Base-by-base conservation (phyloP, 2,888 invertebrate genomes). In the Cheiracanthium punctorium region DNA sequence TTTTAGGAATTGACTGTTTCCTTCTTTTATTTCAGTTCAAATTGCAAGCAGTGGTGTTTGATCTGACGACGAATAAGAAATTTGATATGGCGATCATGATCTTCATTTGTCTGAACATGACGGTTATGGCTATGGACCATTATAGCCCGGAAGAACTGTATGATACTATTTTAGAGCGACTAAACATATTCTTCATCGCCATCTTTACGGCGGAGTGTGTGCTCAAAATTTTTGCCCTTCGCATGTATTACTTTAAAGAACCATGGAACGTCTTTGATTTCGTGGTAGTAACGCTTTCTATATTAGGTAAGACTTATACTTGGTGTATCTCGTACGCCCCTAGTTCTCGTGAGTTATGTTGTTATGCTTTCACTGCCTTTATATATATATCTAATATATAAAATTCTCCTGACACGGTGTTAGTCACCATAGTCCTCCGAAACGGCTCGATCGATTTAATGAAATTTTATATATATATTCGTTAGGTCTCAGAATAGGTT, bases 251-350 rank as follows among this genome's bases (percentile, higher is more conserved):
- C 94, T 99, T 99, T 94, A 97, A 97, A 93, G 97, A 98, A 93
- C 98, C 98, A 90, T 99, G 99, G 99, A 99, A 99, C 94, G 95
- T 99, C 91, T 99, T 99, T 94, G 98, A 99, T 95, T 97, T 98
- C 93, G 97, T 98, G 92, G 98, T 99, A 92, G 98, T 98, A 92
- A 97, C 98, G 94, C 95, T 98, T 93, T 98, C 98, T 92, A 96
- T 99, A 93, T 95, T 98, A 94, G 97, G 98, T 98, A 93, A 95
- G 84, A 52, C 8, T 8, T 1, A n/a, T n/a, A n/a, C n/a, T n/a
- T n/a, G n/a, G n/a, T n/a, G n/a, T n/a, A n/a, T n/a, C n/a, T n/a
- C n/a, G n/a, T n/a, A n/a, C n/a, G n/a, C n/a, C n/a, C n/a, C n/a
- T n/a, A n/a, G n/a, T n/a, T n/a, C n/a, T n/a, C n/a, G n/a, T n/a